A percentile compares a stretch with the other conserved stretches of the same genome.
Conservation (phyloP, 2,113 vertebrate species). For the Amazona guildingii region DNA sequence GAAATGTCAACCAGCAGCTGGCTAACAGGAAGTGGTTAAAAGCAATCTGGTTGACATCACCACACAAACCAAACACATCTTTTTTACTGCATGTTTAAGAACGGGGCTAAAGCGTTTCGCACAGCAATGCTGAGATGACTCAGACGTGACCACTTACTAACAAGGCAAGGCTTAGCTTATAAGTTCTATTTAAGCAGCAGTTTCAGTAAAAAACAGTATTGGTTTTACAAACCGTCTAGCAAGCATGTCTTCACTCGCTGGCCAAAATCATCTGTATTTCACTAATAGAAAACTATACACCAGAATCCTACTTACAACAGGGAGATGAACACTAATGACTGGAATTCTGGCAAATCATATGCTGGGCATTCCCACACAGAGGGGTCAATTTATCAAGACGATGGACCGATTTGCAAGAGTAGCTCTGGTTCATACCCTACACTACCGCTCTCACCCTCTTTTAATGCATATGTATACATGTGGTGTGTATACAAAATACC, state of each 20-base stretch:
- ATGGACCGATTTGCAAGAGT: background rate
- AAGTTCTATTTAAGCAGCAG: background rate
- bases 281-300: background rate
- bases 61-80: constrained; percentile 13
- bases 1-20: constrained; percentile 66
- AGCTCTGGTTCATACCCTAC: background rate
- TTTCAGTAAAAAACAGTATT: background rate
- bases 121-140: background rate
- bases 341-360: background rate
- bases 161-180: background rate
- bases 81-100: background rate
- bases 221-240: background rate
- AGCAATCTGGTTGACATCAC: constrained; percentile 47
- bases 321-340: background rate
- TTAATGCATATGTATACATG: background rate
- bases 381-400: background rate
- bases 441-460: background rate
- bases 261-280: background rate
- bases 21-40: constrained; percentile 54
- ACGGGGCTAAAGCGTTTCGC: background rate
- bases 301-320: background rate
- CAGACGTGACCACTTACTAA: background rate
- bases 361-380: background rate
- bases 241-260: background rate
- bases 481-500: background rate